phyloP scores from a whole-genome alignment of 2,888 invertebrate genomes.

The Eupithecia dodoneata region DNA sequence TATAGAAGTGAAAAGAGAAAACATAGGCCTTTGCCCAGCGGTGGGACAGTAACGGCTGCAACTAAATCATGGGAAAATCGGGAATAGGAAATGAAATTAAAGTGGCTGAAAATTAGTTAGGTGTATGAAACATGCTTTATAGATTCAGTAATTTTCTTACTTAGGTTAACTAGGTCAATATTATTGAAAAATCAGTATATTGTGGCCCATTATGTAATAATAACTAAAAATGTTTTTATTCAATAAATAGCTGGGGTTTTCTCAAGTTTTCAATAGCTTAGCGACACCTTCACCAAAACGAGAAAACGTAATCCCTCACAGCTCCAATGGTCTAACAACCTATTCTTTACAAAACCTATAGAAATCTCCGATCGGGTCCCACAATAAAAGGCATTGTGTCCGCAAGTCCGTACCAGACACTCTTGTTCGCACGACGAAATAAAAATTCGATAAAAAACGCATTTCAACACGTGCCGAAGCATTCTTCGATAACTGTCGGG shows the following conservation, averaged over 20 bases:
- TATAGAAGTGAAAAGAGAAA: background rate
- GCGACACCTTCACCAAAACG: conserved; percentile 4
- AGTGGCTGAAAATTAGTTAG: background rate
- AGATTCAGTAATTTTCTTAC: background rate
- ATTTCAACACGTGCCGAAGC: conserved; percentile 73
- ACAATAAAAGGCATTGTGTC: conserved; percentile 61
- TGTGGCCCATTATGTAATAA: background rate
- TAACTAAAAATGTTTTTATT: background rate
- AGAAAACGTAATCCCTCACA: conserved; percentile 14
- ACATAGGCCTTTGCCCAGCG: background rate
- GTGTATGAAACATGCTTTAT: background rate
- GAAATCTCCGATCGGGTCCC: conserved; percentile 39
- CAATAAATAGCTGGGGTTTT: background rate
- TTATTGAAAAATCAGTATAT: background rate
- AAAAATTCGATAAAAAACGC: conserved; percentile 79
- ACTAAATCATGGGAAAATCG: background rate
- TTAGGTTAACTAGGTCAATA: background rate
- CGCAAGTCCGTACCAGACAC: conserved; percentile 71
- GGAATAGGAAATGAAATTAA: background rate
- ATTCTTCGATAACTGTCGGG: conserved; percentile 83
- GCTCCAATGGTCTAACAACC: conserved; percentile 15
- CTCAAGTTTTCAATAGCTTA: background rate
- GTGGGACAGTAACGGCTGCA: background rate
- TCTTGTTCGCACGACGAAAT: conserved; percentile 77
- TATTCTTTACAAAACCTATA: conserved; percentile 29